phyloP scores from a whole-genome alignment of 2,797 vertebrate genomes.

The Syngnathus rostellatus region DNA sequence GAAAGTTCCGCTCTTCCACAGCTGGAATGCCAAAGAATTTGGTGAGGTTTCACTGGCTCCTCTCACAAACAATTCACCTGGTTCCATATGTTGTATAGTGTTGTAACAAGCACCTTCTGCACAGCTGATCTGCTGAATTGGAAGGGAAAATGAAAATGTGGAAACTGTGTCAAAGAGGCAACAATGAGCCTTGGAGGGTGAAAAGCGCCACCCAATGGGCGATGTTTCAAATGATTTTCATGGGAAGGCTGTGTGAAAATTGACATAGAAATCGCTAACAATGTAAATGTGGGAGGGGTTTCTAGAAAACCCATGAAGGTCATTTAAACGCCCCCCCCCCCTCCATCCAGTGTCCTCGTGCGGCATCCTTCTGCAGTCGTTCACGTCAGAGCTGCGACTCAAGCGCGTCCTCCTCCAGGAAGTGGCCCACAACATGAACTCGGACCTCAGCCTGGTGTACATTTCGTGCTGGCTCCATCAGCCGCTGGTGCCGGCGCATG shows the following conservation, averaged over 20 bases:
- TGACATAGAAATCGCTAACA: too few relatives aligned
- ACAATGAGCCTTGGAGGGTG: not conserved
- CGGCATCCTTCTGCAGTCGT: conserved; percentile 67
- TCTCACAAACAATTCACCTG: too few relatives aligned
- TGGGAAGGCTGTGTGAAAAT: too few relatives aligned
- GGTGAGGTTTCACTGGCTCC: conserved; percentile 62
- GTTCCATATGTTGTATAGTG: not conserved
- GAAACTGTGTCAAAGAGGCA: not conserved
- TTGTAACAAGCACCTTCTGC: not conserved
- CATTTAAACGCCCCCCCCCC: not conserved
- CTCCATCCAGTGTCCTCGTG: conserved; percentile 65
- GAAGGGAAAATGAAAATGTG: too few relatives aligned
- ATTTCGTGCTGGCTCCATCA: conserved; percentile 90
- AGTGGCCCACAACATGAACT: conserved; percentile 73
- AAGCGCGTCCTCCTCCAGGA: conserved; percentile 74
- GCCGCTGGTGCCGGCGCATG: conserved; percentile 73
- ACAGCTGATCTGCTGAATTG: not conserved
- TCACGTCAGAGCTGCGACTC: conserved; percentile 76
- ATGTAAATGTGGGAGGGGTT: not conserved
- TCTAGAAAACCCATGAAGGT: too few relatives aligned
- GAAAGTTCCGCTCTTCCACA: conserved; percentile 73
- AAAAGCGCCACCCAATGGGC: too few relatives aligned
- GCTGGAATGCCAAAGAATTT: conserved; percentile 78
- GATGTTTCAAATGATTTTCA: too few relatives aligned
- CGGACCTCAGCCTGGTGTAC: conserved; percentile 77